Evolutionary conservation across 2,888 invertebrate species (phyloP).

Genomic region (Caenorhabditis uteleia): DNA sequence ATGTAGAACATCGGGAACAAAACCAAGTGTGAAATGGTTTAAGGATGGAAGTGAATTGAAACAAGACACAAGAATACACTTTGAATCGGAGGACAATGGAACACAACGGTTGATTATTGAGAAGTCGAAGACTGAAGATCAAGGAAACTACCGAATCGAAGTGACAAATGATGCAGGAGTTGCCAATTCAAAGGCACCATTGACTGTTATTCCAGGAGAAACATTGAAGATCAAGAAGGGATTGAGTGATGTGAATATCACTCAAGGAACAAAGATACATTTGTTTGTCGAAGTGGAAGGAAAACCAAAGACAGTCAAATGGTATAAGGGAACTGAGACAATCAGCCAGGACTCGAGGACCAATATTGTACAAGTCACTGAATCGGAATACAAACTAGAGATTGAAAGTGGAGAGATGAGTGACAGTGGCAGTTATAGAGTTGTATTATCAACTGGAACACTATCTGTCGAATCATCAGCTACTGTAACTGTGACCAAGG

Average conservation of each 20-base stretch:
- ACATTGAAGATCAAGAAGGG: slow-evolving; percentile 48
- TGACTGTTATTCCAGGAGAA: slow-evolving; percentile 51
- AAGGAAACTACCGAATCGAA: slow-evolving; percentile 82
- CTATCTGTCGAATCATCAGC: slow-evolving; percentile 60
- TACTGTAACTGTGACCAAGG: slow-evolving; percentile 75
- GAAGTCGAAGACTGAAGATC: slow-evolving; percentile 69
- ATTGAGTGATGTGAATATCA: slow-evolving; percentile 69
- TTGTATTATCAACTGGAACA: slow-evolving; percentile 61
- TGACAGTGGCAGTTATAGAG: slow-evolving; percentile 54
- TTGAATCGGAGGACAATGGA: slow-evolving; percentile 64
- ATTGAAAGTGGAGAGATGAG: slow-evolving; percentile 47
- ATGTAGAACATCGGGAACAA: slow-evolving; percentile 77
- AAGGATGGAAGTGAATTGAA: slow-evolving; percentile 75
- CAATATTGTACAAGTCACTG: slow-evolving; percentile 56
- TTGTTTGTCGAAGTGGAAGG: slow-evolving; percentile 81
- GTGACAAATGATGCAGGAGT: slow-evolving; percentile 81
- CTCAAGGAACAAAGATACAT: slow-evolving; percentile 51
- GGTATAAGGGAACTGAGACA: slow-evolving; percentile 95
- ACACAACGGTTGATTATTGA: slow-evolving; percentile 69
- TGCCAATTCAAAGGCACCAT: slow-evolving; percentile 55
- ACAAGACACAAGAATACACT: slow-evolving; percentile 72
- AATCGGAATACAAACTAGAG: slow-evolving; percentile 52
- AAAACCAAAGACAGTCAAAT: slow-evolving; percentile 88
- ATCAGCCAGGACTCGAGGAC: slow-evolving; percentile 76
- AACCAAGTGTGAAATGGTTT: slow-evolving; percentile 85